Evolutionary conservation across 2,888 invertebrate genomes (phyloP).

Genomic region (Leucozona laternaria): DNA sequence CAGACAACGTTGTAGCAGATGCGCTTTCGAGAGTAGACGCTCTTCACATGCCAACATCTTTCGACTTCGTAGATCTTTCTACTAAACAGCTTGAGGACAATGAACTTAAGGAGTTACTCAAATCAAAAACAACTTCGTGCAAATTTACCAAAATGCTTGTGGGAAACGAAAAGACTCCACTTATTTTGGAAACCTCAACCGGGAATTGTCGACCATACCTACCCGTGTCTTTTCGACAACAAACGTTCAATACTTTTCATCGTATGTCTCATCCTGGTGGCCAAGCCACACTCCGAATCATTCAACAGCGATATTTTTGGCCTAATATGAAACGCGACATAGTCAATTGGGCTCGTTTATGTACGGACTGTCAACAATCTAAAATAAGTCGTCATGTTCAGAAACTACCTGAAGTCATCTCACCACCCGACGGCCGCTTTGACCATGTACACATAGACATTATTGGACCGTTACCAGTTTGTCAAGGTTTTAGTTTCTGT

Average conservation of each 20-base stretch:
- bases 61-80: no score
- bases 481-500: not conserved
- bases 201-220: not conserved
- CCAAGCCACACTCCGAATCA: not conserved
- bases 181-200: not conserved
- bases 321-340: not conserved
- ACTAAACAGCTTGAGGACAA: no score
- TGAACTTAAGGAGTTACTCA: no score
- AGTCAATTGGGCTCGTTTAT: not conserved
- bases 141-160: no score
- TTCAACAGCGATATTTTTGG: not conserved
- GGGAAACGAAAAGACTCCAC: not conserved
- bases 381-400: constrained; percentile 5
- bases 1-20: no score
- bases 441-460: not conserved
- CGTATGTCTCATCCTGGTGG: not conserved
- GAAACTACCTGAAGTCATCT: not conserved
- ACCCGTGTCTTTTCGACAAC: not conserved
- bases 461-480: not conserved
- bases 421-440: not conserved
- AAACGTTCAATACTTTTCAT: not conserved
- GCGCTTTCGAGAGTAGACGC: no score
- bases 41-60: no score
- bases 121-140: no score
- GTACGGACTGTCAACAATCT: not conserved